A percentile compares a stretch with the other conserved stretches of the same genome.
These are phyloP conservation scores for Alces alces DNA, from an alignment of 2,113 vertebrate genomes.

Conservation along the genomic window DNA sequence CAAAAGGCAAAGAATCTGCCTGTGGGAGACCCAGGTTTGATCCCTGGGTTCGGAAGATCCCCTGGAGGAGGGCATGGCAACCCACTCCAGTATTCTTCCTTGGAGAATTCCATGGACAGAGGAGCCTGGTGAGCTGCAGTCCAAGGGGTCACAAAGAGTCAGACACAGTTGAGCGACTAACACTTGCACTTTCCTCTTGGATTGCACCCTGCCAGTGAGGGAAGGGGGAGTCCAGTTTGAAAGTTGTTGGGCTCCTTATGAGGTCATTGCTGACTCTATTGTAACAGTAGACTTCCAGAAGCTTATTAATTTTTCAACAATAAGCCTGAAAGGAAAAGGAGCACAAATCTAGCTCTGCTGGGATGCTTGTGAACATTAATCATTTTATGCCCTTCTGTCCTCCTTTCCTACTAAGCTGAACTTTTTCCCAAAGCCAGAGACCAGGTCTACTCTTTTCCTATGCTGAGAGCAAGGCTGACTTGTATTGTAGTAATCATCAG, in stretches of 20 bases:
- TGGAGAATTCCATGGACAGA: background rate
- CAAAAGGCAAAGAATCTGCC: background rate
- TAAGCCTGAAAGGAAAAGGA: slow-evolving; percentile 26
- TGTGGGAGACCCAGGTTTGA: background rate
- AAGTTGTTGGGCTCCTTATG: background rate
- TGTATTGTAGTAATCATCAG: background rate
- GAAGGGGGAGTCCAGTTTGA: background rate
- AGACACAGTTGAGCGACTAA: background rate
- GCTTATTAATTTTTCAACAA: slow-evolving; percentile 22
- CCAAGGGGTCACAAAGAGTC: background rate
- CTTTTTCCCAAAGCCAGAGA: background rate
- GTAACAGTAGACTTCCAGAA: background rate
- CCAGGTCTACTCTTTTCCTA: background rate
- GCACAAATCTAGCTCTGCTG: background rate
- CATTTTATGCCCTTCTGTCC: slow-evolving; percentile 33
- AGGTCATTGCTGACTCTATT: background rate
- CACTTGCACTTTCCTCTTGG: background rate
- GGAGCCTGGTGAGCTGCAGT: background rate
- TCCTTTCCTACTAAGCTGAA: background rate
- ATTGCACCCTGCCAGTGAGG: background rate
- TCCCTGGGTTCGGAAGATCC: background rate
- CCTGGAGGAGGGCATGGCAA: background rate
- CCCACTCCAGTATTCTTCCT: background rate
- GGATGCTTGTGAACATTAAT: slow-evolving; percentile 31
- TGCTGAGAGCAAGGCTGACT: background rate